phyloP scores from a whole-genome alignment of 2,888 invertebrate genomes.

The Allolobophora icterica region DNA sequence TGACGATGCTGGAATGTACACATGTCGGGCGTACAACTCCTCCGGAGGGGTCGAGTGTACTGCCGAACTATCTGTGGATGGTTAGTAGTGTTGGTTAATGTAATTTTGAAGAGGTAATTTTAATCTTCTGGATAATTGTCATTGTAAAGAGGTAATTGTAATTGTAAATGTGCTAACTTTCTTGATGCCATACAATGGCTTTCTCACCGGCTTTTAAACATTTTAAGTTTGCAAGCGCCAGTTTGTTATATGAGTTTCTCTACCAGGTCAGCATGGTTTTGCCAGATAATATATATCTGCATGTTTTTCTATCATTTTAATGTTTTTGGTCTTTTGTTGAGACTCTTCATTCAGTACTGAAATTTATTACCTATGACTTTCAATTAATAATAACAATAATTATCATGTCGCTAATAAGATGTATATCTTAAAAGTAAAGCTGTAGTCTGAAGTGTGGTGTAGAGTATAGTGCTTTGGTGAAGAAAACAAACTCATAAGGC shows the following conservation, averaged over 20 bases:
- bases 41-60: slow-evolving; percentile 94
- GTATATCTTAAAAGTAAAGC: background rate
- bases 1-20: slow-evolving; percentile 94
- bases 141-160: background rate
- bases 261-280: background rate
- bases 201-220: background rate
- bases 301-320: background rate
- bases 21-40: slow-evolving; percentile 88
- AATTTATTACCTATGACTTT: background rate
- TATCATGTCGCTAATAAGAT: background rate
- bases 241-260: background rate
- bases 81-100: background rate
- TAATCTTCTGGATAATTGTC: background rate
- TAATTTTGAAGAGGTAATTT: background rate
- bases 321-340: background rate
- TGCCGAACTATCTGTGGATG: slow-evolving; percentile 75
- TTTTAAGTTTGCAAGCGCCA: background rate
- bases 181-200: background rate
- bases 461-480: background rate
- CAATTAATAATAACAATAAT: background rate
- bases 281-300: background rate
- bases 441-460: background rate
- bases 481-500: background rate
- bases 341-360: background rate
- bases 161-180: background rate